These are phyloP conservation scores for Drosophila siamana DNA, from an alignment of 2,888 invertebrate genomes.

Conservation along the genomic window DNA sequence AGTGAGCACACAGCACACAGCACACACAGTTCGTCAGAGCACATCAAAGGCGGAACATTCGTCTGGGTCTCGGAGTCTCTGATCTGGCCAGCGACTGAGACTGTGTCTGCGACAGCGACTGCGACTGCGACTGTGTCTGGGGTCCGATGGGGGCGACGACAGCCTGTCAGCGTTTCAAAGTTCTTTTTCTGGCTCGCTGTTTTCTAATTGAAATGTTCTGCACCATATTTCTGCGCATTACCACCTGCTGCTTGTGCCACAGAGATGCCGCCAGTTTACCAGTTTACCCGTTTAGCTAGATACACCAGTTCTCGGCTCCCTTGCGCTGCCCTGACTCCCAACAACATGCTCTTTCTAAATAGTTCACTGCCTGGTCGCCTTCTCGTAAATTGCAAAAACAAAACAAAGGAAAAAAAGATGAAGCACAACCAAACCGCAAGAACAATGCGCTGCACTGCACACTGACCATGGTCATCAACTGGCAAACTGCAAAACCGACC, in stretches of 20 bases:
- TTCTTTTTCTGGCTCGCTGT: conserved; percentile 50
- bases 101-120: conserved; percentile 1
- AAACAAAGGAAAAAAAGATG: not conserved
- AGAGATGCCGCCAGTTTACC: conserved; percentile 37
- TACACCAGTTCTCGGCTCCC: conserved; percentile 23
- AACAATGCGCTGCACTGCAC: conserved; percentile 66
- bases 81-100: conserved; percentile 2
- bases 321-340: conserved; percentile 22
- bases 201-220: conserved; percentile 79
- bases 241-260: conserved; percentile 70
- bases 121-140: not conserved
- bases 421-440: conserved; percentile 35
- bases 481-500: conserved; percentile 40
- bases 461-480: conserved; percentile 23
- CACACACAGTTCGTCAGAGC: conserved; percentile 69
- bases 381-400: conserved; percentile 60
- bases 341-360: conserved; percentile 48
- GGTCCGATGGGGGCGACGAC: conserved; percentile 68
- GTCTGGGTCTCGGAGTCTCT: conserved; percentile 44
- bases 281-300: conserved; percentile 1
- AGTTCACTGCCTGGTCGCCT: conserved; percentile 49
- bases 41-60: conserved; percentile 73
- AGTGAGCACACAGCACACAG: no score
- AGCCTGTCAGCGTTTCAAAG: conserved; percentile 66
- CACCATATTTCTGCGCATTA: conserved; percentile 78